Evolutionary conservation across 1,140 invertebrate species (phyloP).

Genomic region (Pseudomyrmex concolor): DNA sequence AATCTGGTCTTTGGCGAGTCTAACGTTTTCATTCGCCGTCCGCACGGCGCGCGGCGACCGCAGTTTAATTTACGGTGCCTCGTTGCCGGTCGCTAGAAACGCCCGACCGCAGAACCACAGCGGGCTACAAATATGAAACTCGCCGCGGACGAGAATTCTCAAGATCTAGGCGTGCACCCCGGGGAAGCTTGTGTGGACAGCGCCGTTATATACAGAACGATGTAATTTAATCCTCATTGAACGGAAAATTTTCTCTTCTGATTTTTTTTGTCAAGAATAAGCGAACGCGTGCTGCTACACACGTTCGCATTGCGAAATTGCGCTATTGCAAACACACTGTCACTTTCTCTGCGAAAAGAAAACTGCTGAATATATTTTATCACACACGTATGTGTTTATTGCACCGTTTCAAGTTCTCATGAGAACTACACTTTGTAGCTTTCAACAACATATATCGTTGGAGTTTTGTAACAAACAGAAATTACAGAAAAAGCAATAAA

Average conservation of each 20-base stretch:
- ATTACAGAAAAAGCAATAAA: background rate
- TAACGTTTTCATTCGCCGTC: constrained; percentile 69
- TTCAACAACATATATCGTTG: background rate
- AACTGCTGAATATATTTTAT: constrained; percentile 18
- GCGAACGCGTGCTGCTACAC: background rate
- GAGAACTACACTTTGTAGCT: background rate
- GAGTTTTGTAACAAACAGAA: constrained; percentile 2
- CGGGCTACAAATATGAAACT: constrained; percentile 54
- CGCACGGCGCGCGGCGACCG: constrained; percentile 64
- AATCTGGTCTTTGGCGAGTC: constrained; percentile 37
- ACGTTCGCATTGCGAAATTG: constrained; percentile 6
- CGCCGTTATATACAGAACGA: constrained; percentile 34
- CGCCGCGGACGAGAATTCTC: constrained; percentile 55
- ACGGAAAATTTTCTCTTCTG: constrained; percentile 2
- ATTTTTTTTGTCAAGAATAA: constrained; percentile 1
- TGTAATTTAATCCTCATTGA: constrained; percentile 55
- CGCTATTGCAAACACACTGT: background rate
- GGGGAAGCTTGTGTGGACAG: constrained; percentile 24
- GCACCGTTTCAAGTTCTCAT: background rate
- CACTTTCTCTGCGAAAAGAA: background rate
- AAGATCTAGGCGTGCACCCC: constrained; percentile 48
- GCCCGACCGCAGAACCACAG: constrained; percentile 57
- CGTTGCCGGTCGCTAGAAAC: constrained; percentile 55
- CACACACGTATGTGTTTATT: background rate
- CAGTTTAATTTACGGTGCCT: constrained; percentile 72